phyloP scores from a whole-genome alignment of 2,797 vertebrate species.

The Paguma larvata region DNA sequence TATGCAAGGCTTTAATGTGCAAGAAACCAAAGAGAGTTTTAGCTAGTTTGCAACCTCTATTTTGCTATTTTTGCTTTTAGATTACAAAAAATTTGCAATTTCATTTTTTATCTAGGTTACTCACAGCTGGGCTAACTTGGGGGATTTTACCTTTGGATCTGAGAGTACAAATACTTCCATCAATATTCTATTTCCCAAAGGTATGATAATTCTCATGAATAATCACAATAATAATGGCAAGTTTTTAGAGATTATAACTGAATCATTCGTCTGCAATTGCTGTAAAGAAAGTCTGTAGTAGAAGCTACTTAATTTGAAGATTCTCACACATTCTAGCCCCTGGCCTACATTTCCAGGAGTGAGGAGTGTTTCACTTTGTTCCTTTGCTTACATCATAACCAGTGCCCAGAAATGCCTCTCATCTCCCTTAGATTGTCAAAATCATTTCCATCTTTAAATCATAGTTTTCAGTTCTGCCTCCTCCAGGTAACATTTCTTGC shows the following conservation, averaged over 20 bases:
- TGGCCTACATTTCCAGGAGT: background rate
- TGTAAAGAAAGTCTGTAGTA: background rate
- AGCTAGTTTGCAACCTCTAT: constrained; percentile 37
- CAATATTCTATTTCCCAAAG: constrained; percentile 76
- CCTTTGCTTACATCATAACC: background rate
- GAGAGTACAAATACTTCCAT: constrained; percentile 61
- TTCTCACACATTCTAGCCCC: background rate
- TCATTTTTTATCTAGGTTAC: constrained; percentile 76
- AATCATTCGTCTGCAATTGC: background rate
- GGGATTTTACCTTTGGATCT: constrained; percentile 69
- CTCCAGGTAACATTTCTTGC: background rate
- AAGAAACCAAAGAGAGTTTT: constrained; percentile 59
- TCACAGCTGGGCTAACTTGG: constrained; percentile 61
- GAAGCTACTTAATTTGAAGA: background rate
- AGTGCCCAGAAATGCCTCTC: background rate
- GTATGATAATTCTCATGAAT: constrained; percentile 72
- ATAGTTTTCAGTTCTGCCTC: background rate
- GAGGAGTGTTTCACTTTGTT: background rate
- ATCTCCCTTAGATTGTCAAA: background rate
- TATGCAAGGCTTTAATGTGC: constrained; percentile 60
- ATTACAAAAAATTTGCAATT: constrained; percentile 43
- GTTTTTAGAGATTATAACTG: constrained; percentile 45
- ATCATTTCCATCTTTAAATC: background rate
- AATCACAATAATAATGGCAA: constrained; percentile 45
- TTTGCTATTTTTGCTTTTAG: constrained; percentile 64